Conservation (phyloP, 2,113 vertebrate species). For the Martes martes region DNA sequence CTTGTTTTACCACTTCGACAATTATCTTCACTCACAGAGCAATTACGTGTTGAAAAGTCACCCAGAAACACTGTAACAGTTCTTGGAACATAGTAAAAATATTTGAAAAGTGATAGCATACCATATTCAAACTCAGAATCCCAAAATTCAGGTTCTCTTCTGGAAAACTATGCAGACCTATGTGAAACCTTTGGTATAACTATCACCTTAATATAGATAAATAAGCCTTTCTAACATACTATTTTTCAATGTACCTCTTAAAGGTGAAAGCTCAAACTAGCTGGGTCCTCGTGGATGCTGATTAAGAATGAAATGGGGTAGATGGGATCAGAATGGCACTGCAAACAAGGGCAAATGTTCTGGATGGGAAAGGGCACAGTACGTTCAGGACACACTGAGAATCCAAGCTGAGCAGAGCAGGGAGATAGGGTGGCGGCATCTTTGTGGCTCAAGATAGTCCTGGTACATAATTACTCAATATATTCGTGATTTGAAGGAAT, state of each 20-base stretch:
- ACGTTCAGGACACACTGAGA: not conserved
- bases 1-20: conserved; percentile 42
- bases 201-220: conserved; percentile 32
- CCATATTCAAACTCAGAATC: conserved; percentile 43
- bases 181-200: conserved; percentile 49
- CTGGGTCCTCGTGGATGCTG: not conserved
- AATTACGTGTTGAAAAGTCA: conserved; percentile 40
- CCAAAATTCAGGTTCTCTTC: not conserved
- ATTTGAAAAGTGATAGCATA: conserved; percentile 59
- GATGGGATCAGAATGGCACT: not conserved
- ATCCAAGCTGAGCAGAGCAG: not conserved
- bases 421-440: not conserved
- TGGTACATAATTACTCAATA: not conserved
- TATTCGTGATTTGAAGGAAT: not conserved
- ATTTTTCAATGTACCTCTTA: conserved; percentile 35
- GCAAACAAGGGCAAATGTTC: not conserved
- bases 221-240: not conserved
- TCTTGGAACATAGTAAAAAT: conserved; percentile 56
- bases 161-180: conserved; percentile 43
- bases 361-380: not conserved
- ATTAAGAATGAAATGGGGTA: not conserved
- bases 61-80: conserved; percentile 52
- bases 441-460: not conserved
- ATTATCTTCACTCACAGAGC: conserved; percentile 36
- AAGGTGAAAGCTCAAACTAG: conserved; percentile 25